Percentiles rank a stretch among this genome's conserved stretches.
Conservation (phyloP, 2,888 invertebrate species). For the Coecobrya sp. region DNA sequence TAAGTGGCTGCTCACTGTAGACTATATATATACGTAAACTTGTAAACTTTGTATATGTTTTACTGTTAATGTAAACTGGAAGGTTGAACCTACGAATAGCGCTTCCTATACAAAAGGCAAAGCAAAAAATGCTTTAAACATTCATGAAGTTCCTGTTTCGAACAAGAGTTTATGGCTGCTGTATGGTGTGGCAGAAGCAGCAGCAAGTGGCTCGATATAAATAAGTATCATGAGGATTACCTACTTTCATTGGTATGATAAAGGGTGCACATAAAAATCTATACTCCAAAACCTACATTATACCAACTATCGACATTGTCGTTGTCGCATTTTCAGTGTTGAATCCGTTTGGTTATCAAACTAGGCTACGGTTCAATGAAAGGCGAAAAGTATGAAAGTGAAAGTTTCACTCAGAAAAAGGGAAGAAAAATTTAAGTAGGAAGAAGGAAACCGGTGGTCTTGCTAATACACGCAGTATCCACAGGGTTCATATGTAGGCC, state of each 20-base stretch:
- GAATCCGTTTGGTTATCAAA: not conserved
- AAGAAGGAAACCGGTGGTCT: not conserved
- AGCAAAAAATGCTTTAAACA: conserved; percentile 20
- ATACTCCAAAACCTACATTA: not conserved
- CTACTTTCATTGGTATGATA: conserved; percentile 5
- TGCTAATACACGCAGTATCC: no score
- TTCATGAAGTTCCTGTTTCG: conserved; percentile 20
- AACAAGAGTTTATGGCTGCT: not conserved
- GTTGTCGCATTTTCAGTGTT: conserved; percentile 1
- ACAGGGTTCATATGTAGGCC: not conserved
- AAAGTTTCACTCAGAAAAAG: not conserved
- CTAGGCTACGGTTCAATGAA: not conserved
- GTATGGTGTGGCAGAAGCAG: not conserved
- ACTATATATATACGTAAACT: not conserved
- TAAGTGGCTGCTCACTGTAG: not conserved
- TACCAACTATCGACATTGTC: not conserved
- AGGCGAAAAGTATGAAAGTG: not conserved
- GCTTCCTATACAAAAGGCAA: conserved; percentile 16
- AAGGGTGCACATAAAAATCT: not conserved
- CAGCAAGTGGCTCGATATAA: conserved; percentile 13
- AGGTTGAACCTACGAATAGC: not conserved
- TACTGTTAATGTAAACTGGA: not conserved
- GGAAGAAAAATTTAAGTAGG: not conserved
- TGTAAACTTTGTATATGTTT: not conserved
- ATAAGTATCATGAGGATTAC: not conserved